Conservation (phyloP, 2,113 vertebrate genomes). For the Hippocampus zosterae region DNA sequence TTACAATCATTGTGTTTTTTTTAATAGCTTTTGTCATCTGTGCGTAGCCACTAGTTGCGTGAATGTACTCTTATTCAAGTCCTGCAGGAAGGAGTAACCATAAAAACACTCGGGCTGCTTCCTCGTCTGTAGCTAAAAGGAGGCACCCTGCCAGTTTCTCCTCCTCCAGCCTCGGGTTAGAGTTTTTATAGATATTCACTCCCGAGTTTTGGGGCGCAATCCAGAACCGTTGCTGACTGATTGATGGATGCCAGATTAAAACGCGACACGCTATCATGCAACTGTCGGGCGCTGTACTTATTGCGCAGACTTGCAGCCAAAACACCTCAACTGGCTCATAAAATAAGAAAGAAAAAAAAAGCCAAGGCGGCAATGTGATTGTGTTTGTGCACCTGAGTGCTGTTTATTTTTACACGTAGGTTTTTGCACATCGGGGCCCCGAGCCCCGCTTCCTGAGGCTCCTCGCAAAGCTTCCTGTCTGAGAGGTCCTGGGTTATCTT, state of each 20-base stretch:
- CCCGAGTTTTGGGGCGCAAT: constrained; percentile 33
- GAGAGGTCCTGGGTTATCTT: constrained; percentile 66
- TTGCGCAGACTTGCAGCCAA: constrained; percentile 1
- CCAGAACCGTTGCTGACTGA: constrained; percentile 43
- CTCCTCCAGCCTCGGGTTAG: constrained; percentile 50
- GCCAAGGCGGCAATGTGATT: constrained; percentile 31
- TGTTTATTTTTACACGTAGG: constrained; percentile 2
- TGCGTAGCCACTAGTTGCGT: constrained; percentile 5
- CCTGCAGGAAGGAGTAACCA: constrained; percentile 56
- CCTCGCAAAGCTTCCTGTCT: constrained; percentile 60
- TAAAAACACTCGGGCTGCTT: constrained; percentile 53
- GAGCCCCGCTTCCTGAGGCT: constrained; percentile 61
- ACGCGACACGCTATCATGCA: constrained; percentile 15
- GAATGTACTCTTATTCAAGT: constrained; percentile 23
- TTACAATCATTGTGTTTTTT: not conserved
- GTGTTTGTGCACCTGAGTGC: constrained; percentile 52
- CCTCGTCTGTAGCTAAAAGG: constrained; percentile 42
- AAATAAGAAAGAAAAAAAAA: not conserved
- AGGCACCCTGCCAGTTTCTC: constrained; percentile 49
- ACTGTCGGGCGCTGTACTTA: constrained; percentile 17
- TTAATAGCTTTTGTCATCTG: not conserved
- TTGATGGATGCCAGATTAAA: constrained; percentile 48
- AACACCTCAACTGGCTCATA: not conserved
- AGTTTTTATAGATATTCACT: constrained; percentile 48
- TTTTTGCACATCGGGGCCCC: constrained; percentile 30